A percentile compares a stretch with the other conserved stretches of the same genome.
These are phyloP conservation scores for Diplosoma virens DNA, from an alignment of 23 tunicate species.

Conservation along the genomic window DNA sequence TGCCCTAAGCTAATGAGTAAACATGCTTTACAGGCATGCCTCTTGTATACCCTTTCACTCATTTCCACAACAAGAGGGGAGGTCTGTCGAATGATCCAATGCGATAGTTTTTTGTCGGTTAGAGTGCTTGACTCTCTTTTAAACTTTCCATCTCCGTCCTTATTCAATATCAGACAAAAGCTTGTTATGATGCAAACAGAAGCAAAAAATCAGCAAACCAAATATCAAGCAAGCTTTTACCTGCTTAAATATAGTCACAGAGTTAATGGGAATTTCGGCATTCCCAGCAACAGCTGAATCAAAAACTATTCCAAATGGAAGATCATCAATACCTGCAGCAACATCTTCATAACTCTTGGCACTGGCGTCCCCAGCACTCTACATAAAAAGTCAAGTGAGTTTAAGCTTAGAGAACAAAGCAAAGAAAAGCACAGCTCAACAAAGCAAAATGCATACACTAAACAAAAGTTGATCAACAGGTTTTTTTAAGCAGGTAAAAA, in stretches of 20 bases:
- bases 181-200: not conserved
- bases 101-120: not conserved
- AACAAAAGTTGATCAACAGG: no score
- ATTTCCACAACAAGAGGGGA: constrained; percentile 70
- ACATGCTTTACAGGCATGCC: not conserved
- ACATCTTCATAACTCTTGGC: constrained; percentile 42
- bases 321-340: constrained; percentile 88
- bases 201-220: not conserved
- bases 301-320: constrained; percentile 61
- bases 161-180: not conserved
- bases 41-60: constrained; percentile 51
- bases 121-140: constrained; percentile 18
- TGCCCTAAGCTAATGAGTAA: not conserved
- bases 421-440: no score
- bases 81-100: constrained; percentile 44
- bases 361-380: constrained; percentile 55
- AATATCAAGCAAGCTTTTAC: no score
- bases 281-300: constrained; percentile 69
- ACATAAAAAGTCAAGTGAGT: no score
- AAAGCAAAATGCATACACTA: no score
- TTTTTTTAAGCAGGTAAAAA: no score
- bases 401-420: no score
- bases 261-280: constrained; percentile 43
- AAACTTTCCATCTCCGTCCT: constrained; percentile 10
- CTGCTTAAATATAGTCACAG: constrained; percentile 71